Evolutionary conservation across 2,888 invertebrate species (phyloP), one percentile per base, ranked within the genome.

Genomic region (Fabriciana adippe): DNA sequence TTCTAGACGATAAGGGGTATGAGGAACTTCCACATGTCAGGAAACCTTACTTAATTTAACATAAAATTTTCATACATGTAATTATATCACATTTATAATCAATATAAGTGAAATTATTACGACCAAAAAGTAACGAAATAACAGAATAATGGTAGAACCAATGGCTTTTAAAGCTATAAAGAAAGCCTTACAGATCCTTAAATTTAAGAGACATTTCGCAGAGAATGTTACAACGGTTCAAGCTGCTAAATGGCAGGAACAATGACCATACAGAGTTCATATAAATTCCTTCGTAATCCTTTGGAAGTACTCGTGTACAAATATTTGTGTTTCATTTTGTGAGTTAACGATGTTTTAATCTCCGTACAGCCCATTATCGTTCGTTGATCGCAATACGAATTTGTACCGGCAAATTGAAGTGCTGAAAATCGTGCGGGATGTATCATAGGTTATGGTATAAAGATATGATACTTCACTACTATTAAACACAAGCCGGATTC

Each of bases 261-360:
- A 59, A 48, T 1, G 48, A 31, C 59, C 16, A 59, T 48, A 59
- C 16, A 26, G 26, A 48, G 59, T 59, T 48, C 59, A 48, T 48
- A 59, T 59, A 59, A 59, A 48, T 48, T 59, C 59, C 59, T 26
- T 16, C 47, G 48, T 59, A 59, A 59, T 59, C 59, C 59, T 59
- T 59, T 59, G 59, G n/a, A 59, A 59, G 59, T 48, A 59, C 48
- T 59, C 59, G 48, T 48, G 59, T 59, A 15, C 16, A 59, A 59
- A 59, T 48, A 48, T 59, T 59, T 59, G 59, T 48, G 59, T 59
- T 59, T 59, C 31, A 59, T 59, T 59, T 59, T 59, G n/a, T 31
- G 59, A 48, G 59, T 59, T 59, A 59, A 59, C 59, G 59, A 59
- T 59, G 59, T 59, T 59, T 59, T 59, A 59, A 59, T 59, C 59